Percentiles rank a stretch among this genome's conserved stretches.
Evolutionary conservation across 2,797 vertebrate genomes (phyloP).

Genomic region (Gastrophryne carolinensis): DNA sequence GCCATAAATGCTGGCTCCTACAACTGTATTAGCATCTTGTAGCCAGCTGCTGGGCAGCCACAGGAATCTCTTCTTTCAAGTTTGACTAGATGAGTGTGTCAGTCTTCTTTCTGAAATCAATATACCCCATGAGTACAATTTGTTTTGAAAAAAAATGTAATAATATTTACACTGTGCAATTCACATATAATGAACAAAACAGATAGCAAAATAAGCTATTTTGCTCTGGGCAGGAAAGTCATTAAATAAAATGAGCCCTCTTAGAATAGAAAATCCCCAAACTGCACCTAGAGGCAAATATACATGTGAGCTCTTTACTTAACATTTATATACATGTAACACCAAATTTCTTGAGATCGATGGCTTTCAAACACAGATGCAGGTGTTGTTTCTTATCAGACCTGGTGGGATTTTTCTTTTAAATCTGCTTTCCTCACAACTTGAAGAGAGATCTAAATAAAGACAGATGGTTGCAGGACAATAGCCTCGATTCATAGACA

Average conservation of each 20-base stretch:
- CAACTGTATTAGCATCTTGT: conserved; percentile 20
- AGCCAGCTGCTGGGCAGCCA: conserved; percentile 34
- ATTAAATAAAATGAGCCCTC: not conserved
- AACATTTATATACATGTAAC: not conserved
- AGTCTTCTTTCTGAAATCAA: conserved; percentile 9
- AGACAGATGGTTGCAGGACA: too few species aligned
- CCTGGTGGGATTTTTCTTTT: not conserved
- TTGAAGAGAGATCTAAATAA: too few species aligned
- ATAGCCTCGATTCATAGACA: too few species aligned
- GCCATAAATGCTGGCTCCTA: conserved; percentile 9
- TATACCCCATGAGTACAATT: conserved; percentile 16
- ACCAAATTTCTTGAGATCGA: not conserved
- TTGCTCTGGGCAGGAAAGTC: not conserved
- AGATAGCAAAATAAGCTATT: conserved; percentile 36
- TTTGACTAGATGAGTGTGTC: conserved; percentile 18
- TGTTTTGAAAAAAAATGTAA: conserved; percentile 25
- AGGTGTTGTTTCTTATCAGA: not conserved
- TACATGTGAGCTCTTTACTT: conserved; percentile 7
- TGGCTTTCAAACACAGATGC: not conserved
- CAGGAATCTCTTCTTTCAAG: conserved; percentile 24
- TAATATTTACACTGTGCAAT: conserved; percentile 40
- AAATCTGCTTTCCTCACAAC: not conserved
- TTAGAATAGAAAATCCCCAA: not conserved
- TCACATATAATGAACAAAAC: conserved; percentile 33
- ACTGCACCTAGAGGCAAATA: not conserved